Conservation (phyloP, 1,140 invertebrate genomes). For the Bemisia tabaci region DNA sequence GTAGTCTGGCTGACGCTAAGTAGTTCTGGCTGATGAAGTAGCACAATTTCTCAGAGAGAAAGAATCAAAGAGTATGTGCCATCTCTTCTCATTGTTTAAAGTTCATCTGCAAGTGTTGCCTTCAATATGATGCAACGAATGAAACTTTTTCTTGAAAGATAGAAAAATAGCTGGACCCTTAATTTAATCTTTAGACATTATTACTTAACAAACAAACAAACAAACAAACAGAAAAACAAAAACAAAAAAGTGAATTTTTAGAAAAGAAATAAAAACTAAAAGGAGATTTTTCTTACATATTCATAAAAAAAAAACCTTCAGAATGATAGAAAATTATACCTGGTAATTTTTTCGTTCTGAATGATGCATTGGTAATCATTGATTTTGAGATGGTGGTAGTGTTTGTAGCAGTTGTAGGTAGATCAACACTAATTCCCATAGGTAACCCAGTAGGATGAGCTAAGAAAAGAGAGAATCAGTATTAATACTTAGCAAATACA, state of each 20-base stretch:
- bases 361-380: constrained; percentile 94
- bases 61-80: too few species aligned
- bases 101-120: too few species aligned
- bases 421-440: constrained; percentile 61
- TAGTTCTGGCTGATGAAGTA: too few species aligned
- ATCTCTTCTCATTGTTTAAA: too few species aligned
- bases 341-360: constrained; percentile 88
- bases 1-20: too few species aligned
- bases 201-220: too few species aligned
- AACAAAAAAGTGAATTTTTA: constrained; percentile 1
- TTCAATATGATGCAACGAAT: too few species aligned
- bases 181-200: too few species aligned
- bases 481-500: constrained; percentile 3
- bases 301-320: constrained; percentile 10
- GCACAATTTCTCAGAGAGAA: too few species aligned
- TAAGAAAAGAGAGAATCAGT: constrained; percentile 28
- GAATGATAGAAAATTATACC: constrained; percentile 35
- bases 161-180: too few species aligned
- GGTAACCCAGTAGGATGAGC: constrained; percentile 60
- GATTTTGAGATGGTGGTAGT: constrained; percentile 70
- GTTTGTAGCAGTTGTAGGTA: constrained; percentile 63
- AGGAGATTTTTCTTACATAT: constrained; percentile 5
- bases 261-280: constrained; percentile 2
- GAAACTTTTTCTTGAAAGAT: too few species aligned
- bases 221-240: too few species aligned